Evolutionary conservation across 2,797 vertebrate genomes (phyloP).

Genomic region (Spinibarbus caldwelli): DNA sequence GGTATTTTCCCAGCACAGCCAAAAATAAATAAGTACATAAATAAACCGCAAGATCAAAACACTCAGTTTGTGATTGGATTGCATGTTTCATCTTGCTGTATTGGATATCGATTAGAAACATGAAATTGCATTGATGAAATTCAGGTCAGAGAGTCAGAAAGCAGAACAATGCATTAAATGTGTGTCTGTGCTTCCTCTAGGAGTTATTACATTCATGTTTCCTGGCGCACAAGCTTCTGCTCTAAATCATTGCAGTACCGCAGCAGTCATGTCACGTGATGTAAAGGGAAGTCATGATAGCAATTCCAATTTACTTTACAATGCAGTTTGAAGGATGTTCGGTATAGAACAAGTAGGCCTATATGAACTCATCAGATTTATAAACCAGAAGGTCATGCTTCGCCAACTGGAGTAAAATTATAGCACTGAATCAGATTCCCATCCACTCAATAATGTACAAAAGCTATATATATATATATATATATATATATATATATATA

Average conservation of each 20-base stretch:
- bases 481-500: no score
- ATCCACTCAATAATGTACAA: not conserved
- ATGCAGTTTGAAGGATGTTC: not conserved
- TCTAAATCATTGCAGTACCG: slow-evolving; percentile 36
- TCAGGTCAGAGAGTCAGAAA: slow-evolving; percentile 17
- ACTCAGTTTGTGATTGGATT: slow-evolving; percentile 2
- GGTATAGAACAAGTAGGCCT: not conserved
- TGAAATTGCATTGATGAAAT: slow-evolving; percentile 46
- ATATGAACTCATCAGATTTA: slow-evolving; percentile 3
- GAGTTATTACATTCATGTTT: slow-evolving; percentile 8
- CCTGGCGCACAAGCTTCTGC: not conserved
- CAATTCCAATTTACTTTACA: slow-evolving; percentile 36
- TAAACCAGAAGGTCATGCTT: slow-evolving; percentile 15
- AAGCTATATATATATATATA: no score
- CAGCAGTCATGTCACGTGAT: slow-evolving; percentile 4
- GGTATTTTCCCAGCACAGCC: not conserved
- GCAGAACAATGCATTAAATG: slow-evolving; percentile 12
- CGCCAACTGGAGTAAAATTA: not conserved
- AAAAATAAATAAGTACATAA: not conserved
- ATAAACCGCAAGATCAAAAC: not conserved
- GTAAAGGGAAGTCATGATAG: slow-evolving; percentile 10
- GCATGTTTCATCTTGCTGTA: slow-evolving; percentile 18
- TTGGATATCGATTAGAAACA: slow-evolving; percentile 56
- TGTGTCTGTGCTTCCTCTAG: not conserved
- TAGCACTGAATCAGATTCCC: not conserved